Base-by-base conservation (phyloP, 2,888 invertebrate genomes). In the Ophion costatus region DNA sequence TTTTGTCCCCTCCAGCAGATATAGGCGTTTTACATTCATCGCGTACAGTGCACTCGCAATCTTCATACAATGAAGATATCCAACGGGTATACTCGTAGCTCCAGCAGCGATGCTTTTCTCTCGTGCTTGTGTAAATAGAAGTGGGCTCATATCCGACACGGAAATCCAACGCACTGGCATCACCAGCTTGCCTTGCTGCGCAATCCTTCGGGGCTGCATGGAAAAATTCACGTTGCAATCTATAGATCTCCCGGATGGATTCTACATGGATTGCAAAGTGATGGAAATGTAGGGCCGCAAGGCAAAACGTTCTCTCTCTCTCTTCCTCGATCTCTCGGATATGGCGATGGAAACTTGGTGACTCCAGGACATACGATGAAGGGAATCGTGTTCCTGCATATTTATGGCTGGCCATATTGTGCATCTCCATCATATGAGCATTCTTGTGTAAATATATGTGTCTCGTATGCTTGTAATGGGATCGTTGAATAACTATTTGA, bases 41-140 rank as follows among this genome's bases (percentile, higher is more conserved):
- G 14, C 51, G 51, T 14, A 17, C 20, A 10, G n/a, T 38, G 38
- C 66, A 38, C 38, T 11, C 20, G 66, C 20, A 66, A 66, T 38
- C 38, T 66, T 64, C 64, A 10, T 64, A 64, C 64, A 64, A 64
- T 64, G 33, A 64, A 64, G 33, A 64, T 7, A n/a, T 38, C n/a
- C 10, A 2, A 14, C 64, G 33, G 17, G 64, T 20, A 66, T n/a
- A 20, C 17, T 9, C 20, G 66, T 66, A 66, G 38, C n/a, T 38
- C 3, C 20, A 20, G 38, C 66, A 20, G n/a, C 2, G n/a, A 38
- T 38, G 3, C n/a, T 66, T 38, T 20, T 66, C 66, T n/a, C 66
- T 11, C 33, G 38, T 38, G n/a, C 38, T 38, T 38, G 66, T 66
- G 38, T 38, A 66, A 38, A 38, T 33, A 38, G 38, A 10, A 38